These are phyloP conservation scores for Himalopsyche tibetana DNA, from an alignment of 2,888 invertebrate species.

Conservation along the genomic window DNA sequence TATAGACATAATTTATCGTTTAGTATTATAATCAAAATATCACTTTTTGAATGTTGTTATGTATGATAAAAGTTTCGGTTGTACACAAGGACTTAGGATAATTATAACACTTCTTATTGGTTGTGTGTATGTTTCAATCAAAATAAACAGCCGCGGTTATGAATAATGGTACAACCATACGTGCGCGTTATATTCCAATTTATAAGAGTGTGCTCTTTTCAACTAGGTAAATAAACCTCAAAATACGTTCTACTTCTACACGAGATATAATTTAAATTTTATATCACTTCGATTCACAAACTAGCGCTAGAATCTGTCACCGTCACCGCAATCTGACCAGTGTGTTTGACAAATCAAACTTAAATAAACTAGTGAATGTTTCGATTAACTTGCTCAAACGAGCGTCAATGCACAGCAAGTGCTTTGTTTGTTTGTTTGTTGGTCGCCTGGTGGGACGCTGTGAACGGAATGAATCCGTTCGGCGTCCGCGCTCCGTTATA, in stretches of 20 bases:
- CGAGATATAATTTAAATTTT: background rate
- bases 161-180: background rate
- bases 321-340: background rate
- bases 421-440: background rate
- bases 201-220: background rate
- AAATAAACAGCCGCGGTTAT: too few species aligned
- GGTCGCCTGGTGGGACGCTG: conserved; percentile 39
- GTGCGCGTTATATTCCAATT: conserved; percentile 3
- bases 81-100: too few species aligned
- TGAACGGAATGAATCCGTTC: conserved; percentile 47
- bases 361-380: conserved; percentile 20
- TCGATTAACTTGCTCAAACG: background rate
- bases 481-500: conserved; percentile 52
- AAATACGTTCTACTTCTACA: background rate
- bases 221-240: background rate
- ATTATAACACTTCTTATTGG: too few species aligned
- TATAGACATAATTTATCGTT: background rate
- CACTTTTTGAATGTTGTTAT: background rate
- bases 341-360: conserved; percentile 22
- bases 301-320: background rate
- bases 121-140: too few species aligned
- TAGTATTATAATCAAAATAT: background rate
- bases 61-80: background rate
- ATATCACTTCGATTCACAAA: conserved; percentile 22
- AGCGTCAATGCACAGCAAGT: background rate